Evolutionary conservation across 2,797 vertebrate species (phyloP).

Genomic region (Rachycentron canadum): DNA sequence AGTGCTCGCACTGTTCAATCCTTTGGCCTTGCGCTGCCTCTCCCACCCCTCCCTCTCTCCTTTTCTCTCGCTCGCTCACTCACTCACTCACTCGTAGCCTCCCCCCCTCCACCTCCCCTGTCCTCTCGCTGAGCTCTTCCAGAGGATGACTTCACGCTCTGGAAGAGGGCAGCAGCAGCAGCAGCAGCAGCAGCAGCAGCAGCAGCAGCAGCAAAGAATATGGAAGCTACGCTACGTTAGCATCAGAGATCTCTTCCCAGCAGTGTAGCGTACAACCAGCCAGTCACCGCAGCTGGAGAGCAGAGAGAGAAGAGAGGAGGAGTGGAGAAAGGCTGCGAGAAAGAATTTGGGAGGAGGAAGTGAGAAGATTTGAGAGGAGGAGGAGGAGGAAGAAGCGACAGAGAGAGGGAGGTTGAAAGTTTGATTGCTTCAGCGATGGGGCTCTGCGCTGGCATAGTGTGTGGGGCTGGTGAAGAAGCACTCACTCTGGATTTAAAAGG

Average conservation of each 20-base stretch:
- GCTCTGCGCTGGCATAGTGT: conserved; percentile 26
- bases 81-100: conserved; percentile 33
- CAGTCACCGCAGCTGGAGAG: conserved; percentile 58
- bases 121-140: conserved; percentile 68
- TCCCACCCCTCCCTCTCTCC: conserved; percentile 43
- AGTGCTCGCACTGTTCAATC: conserved; percentile 85
- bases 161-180: conserved; percentile 70
- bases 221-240: conserved; percentile 68
- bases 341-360: conserved; percentile 50
- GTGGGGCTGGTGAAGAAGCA: conserved; percentile 44
- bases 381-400: conserved; percentile 43
- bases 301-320: conserved; percentile 18
- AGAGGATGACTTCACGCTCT: conserved; percentile 82
- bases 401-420: conserved; percentile 73
- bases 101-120: conserved; percentile 42
- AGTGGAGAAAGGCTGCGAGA: conserved; percentile 44
- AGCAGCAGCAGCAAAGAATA: conserved; percentile 49
- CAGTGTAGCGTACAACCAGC: conserved; percentile 53
- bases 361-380: conserved; percentile 47
- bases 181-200: conserved; percentile 38
- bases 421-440: conserved; percentile 62
- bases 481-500: conserved; percentile 63
- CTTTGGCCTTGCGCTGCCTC: conserved; percentile 75
- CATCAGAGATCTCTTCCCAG: conserved; percentile 66
- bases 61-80: conserved; percentile 49